A percentile compares a stretch with the other conserved stretches of the same genome.
Evolutionary conservation across 2,797 vertebrate species (phyloP).

Genomic region (Diplodus puntazzo): DNA sequence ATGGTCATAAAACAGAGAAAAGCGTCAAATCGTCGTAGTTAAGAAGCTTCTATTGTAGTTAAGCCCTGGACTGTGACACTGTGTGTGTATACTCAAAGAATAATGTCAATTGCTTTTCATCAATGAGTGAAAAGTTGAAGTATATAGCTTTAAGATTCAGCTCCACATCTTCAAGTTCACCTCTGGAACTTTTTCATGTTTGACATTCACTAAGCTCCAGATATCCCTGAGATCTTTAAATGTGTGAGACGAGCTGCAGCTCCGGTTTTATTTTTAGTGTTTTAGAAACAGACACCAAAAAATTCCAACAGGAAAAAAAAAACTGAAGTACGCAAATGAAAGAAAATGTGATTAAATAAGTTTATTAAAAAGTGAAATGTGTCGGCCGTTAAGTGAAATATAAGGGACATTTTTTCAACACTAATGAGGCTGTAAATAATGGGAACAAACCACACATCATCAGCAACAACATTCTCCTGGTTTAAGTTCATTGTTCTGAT

Average conservation of each 20-base stretch:
- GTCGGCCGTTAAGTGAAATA: background rate
- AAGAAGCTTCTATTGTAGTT: background rate
- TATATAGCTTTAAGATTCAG: background rate
- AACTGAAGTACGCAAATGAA: background rate
- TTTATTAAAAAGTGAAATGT: constrained; percentile 53
- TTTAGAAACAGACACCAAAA: background rate
- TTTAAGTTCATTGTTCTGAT: background rate
- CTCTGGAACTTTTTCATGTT: too few species aligned
- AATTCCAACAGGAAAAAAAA: background rate
- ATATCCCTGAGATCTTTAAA: background rate
- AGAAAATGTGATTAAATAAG: constrained; percentile 5
- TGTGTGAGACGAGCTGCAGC: background rate
- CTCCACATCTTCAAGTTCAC: too few species aligned
- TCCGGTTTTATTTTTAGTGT: background rate
- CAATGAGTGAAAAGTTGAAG: background rate
- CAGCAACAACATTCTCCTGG: background rate
- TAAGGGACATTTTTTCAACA: background rate
- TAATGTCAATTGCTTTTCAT: background rate
- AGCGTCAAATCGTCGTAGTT: background rate
- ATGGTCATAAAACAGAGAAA: background rate
- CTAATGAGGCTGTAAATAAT: background rate
- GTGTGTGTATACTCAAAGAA: background rate
- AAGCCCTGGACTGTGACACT: background rate
- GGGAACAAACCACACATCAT: background rate
- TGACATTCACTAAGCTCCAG: background rate